Percentiles rank a stretch among this genome's conserved stretches.
Evolutionary conservation across 2,113 vertebrate genomes (phyloP).

Genomic region (Plestiodon gilberti): DNA sequence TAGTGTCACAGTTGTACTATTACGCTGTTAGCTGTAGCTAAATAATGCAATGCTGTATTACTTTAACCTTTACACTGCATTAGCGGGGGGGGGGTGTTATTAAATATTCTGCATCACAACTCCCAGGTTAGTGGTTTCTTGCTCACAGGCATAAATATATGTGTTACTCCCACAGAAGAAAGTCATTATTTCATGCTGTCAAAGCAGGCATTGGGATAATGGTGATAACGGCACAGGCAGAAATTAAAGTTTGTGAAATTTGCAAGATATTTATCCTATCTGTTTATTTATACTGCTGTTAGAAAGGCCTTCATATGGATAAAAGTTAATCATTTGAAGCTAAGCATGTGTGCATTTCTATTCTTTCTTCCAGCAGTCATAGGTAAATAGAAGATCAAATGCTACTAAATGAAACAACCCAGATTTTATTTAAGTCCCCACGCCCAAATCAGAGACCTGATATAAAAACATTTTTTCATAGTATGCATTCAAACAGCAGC

Average conservation of each 20-base stretch:
- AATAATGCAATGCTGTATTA: conserved; percentile 25
- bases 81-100: conserved; percentile 47
- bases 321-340: conserved; percentile 83
- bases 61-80: conserved; percentile 44
- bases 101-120: conserved; percentile 59
- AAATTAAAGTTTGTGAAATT: conserved; percentile 75
- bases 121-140: conserved; percentile 71
- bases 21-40: conserved; percentile 34
- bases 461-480: conserved; percentile 43
- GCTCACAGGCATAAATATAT: conserved; percentile 79
- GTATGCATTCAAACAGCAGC: neutral
- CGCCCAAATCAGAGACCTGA: conserved; percentile 23
- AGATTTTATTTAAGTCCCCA: conserved; percentile 40
- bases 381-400: conserved; percentile 68
- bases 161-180: conserved; percentile 81
- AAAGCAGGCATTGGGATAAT: conserved; percentile 82
- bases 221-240: conserved; percentile 76
- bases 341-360: conserved; percentile 83
- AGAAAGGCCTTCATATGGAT: conserved; percentile 76
- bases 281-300: conserved; percentile 68
- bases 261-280: conserved; percentile 73
- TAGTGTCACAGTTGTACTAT: neutral
- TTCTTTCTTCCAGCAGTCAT: conserved; percentile 85
- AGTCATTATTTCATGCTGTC: conserved; percentile 81
- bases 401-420: conserved; percentile 57